These are phyloP conservation scores for Miniopterus natalensis DNA, from an alignment of 2,113 vertebrate species.

Conservation along the genomic window DNA sequence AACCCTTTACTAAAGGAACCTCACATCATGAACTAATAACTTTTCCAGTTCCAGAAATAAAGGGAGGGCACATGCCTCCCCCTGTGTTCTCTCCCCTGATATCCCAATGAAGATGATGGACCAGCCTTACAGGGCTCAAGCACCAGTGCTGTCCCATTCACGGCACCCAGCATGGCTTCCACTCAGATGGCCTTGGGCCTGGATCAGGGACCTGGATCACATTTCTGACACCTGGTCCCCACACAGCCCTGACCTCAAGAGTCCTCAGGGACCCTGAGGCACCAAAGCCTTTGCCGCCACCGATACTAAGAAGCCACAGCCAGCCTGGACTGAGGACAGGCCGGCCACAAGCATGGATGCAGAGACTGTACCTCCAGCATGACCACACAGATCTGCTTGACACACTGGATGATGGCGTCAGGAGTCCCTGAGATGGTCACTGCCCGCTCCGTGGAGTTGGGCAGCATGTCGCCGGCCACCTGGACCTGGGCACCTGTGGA, in stretches of 20 bases:
- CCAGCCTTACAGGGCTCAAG: not conserved
- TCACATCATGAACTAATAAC: not conserved
- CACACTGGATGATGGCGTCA: conserved; percentile 99
- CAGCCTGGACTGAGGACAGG: not conserved
- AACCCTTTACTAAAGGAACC: too few species aligned
- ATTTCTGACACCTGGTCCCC: not conserved
- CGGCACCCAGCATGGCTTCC: not conserved
- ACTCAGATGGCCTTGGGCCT: not conserved
- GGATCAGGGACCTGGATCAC: not conserved
- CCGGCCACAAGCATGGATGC: not conserved
- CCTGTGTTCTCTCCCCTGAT: accelerated
- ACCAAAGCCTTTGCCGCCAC: not conserved
- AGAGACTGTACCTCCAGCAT: conserved; percentile 96
- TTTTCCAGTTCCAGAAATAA: not conserved
- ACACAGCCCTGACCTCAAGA: accelerated
- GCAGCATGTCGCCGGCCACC: conserved; percentile 99
- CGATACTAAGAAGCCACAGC: not conserved
- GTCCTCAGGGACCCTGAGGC: not conserved
- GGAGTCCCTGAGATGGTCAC: conserved; percentile 99
- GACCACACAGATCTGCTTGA: conserved; percentile 99
- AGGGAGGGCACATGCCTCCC: not conserved
- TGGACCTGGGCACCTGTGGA: conserved; percentile 99
- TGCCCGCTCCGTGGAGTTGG: conserved; percentile 98
- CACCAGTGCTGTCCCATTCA: not conserved
- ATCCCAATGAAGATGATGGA: not conserved